Evolutionary conservation across 2,113 vertebrate species (phyloP).

Genomic region (Gnathonemus longibarbis): DNA sequence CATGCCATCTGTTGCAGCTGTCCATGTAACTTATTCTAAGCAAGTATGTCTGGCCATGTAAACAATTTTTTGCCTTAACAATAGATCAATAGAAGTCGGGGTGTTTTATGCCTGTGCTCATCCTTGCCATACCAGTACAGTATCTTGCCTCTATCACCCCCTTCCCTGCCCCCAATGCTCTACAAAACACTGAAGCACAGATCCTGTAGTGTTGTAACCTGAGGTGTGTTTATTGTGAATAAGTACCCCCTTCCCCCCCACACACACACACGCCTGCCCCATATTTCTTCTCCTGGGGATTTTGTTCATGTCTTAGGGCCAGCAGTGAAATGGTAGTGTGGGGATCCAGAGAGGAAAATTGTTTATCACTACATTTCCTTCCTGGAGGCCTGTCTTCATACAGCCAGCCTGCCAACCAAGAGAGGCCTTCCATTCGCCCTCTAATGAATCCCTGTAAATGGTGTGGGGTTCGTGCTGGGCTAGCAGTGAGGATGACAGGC

Average conservation of each 20-base stretch:
- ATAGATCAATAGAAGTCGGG: neutral
- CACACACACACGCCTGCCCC: neutral
- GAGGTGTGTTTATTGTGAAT: neutral
- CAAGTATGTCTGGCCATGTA: neutral
- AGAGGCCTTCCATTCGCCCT: neutral
- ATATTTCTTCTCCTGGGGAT: neutral
- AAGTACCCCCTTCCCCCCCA: neutral
- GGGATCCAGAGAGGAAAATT: neutral
- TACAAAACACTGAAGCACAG: neutral
- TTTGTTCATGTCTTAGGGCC: neutral
- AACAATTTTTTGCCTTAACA: neutral
- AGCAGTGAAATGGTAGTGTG: neutral
- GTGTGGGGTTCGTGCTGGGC: neutral
- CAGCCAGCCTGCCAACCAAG: slow-evolving; percentile 24
- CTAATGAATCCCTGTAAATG: neutral
- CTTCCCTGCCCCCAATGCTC: neutral
- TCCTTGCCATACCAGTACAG: neutral
- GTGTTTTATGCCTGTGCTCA: neutral
- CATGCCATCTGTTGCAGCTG: slow-evolving; percentile 18
- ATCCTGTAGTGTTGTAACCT: neutral
- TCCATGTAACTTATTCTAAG: neutral
- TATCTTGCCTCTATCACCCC: neutral
- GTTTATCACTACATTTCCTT: neutral
- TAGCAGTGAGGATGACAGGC: neutral
- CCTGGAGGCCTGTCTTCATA: no score